These are phyloP conservation scores for Laticauda laticaudata DNA, from an alignment of 2,113 vertebrate species.

Conservation along the genomic window DNA sequence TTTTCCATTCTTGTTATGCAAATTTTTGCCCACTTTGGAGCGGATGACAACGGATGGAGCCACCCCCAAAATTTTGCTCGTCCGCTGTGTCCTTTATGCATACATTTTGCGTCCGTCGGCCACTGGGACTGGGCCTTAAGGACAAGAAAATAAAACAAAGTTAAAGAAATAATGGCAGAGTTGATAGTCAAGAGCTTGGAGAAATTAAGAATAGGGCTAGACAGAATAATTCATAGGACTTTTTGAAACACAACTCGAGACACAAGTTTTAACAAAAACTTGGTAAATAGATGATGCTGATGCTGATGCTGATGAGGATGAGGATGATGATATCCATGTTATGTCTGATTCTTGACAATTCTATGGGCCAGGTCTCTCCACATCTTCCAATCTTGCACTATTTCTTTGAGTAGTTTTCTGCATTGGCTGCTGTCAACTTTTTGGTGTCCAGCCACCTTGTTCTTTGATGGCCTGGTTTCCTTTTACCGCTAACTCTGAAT, in stretches of 20 bases:
- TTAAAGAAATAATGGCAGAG: background rate
- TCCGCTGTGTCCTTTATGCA: too few species aligned
- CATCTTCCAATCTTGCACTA: background rate
- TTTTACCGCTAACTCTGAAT: background rate
- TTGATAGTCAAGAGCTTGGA: background rate
- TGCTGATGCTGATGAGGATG: too few species aligned
- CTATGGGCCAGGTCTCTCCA: background rate
- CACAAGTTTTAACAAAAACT: background rate
- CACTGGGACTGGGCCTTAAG: background rate
- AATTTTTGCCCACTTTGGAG: too few species aligned
- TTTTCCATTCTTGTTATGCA: too few species aligned
- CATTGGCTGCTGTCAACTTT: background rate
- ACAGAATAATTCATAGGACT: background rate
- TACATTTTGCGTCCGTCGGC: too few species aligned
- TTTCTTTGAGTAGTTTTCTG: background rate
- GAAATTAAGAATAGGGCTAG: background rate
- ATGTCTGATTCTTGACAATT: background rate
- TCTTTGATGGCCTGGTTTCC: background rate
- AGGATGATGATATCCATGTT: background rate
- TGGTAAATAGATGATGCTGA: background rate
- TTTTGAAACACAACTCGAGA: background rate
- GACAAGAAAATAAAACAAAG: background rate
- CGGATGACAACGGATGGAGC: too few species aligned
- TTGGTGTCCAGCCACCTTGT: background rate
- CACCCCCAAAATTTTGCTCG: too few species aligned